Evolutionary conservation across 2,113 vertebrate species (phyloP).

Genomic region (Rhinolophus ferrumequinum): DNA sequence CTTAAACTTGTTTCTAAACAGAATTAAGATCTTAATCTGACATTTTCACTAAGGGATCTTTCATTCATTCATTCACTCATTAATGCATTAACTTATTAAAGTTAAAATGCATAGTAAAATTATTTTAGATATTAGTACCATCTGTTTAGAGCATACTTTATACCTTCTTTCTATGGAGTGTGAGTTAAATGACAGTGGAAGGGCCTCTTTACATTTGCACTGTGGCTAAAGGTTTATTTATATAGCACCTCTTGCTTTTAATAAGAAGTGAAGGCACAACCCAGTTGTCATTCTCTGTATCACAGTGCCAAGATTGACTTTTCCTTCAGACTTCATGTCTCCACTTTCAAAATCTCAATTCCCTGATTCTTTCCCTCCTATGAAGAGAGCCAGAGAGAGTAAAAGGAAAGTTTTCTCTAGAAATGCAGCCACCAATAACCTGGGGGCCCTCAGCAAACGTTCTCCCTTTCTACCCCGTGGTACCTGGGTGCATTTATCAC

Average conservation of each 20-base stretch:
- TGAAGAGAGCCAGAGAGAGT: background rate
- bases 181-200: accelerated
- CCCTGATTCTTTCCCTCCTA: background rate
- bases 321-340: background rate
- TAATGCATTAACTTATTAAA: background rate
- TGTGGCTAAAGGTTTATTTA: background rate
- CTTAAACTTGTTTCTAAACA: background rate
- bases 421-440: background rate
- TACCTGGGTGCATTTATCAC: accelerated
- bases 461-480: accelerated
- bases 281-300: background rate
- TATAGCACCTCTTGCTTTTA: background rate
- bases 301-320: background rate
- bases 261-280: background rate
- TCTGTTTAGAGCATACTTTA: background rate
- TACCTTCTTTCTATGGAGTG: background rate
- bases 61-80: background rate
- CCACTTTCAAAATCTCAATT: background rate
- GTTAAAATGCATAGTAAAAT: background rate
- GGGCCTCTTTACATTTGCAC: background rate
- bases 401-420: background rate
- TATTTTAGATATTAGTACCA: background rate
- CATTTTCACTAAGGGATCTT: background rate
- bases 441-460: background rate
- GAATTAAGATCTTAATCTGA: background rate